Conservation (phyloP, 2,888 invertebrate genomes). For the Parelbella ahira region DNA sequence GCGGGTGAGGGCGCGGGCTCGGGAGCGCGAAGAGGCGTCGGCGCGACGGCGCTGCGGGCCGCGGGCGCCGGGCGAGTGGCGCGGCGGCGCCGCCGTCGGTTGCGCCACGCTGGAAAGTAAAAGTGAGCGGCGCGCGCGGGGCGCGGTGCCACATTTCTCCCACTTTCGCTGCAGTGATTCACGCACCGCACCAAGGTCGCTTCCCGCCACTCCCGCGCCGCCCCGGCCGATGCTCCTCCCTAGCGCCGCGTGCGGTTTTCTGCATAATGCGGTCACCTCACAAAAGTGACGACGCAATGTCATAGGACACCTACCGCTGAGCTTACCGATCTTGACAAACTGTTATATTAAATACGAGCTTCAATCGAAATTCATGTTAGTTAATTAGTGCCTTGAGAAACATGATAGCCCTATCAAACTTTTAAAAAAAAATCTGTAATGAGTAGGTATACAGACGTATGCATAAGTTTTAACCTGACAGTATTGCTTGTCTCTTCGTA, state of each 20-base stretch:
- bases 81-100: slow-evolving; percentile 69
- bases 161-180: slow-evolving; percentile 79
- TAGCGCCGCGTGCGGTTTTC: slow-evolving; percentile 41
- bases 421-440: no score
- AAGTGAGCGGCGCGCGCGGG: slow-evolving; percentile 76
- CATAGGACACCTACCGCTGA: slow-evolving; percentile 6
- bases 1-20: slow-evolving; percentile 41
- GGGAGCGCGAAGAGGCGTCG: slow-evolving; percentile 43
- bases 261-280: slow-evolving; percentile 18
- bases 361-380: slow-evolving; percentile 9
- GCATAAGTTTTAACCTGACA: no score
- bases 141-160: slow-evolving; percentile 74
- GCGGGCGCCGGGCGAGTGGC: slow-evolving; percentile 79
- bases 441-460: no score
- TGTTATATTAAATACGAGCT: slow-evolving; percentile 8
- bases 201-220: slow-evolving; percentile 63
- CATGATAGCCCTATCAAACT: slow-evolving; percentile 7
- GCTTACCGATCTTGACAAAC: slow-evolving; percentile 13
- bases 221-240: slow-evolving; percentile 31
- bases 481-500: no score
- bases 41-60: slow-evolving; percentile 78
- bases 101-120: slow-evolving; percentile 80
- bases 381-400: slow-evolving; percentile 5
- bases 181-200: slow-evolving; percentile 66
- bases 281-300: slow-evolving; percentile 9